These are phyloP conservation scores for Festucalex cinctus DNA, from an alignment of 2,113 vertebrate species.

Conservation along the genomic window DNA sequence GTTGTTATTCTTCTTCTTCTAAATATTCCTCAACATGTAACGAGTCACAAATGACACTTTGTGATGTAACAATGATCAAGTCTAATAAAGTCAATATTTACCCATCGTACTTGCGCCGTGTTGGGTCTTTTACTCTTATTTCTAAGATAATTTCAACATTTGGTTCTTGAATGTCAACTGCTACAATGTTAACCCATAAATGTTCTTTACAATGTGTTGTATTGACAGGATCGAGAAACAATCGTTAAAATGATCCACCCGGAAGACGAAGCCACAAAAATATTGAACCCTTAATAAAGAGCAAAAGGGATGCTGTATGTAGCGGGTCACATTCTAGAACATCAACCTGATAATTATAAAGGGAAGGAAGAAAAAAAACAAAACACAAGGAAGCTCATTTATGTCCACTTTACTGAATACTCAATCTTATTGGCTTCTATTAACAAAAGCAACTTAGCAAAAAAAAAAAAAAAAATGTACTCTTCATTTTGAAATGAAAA, in stretches of 20 bases:
- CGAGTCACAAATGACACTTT: constrained; percentile 67
- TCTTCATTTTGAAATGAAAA: constrained; percentile 27
- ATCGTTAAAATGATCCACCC: not conserved
- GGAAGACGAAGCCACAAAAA: no score
- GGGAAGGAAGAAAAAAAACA: not conserved
- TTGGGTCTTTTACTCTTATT: constrained; percentile 29
- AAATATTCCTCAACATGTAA: constrained; percentile 65
- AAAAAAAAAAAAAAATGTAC: constrained; percentile 24
- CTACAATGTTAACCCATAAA: no score
- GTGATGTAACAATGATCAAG: constrained; percentile 74
- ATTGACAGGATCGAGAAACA: no score
- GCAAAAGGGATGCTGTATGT: not conserved
- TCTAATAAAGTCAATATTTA: constrained; percentile 79
- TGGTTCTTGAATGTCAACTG: not conserved
- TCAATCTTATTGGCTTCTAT: constrained; percentile 42
- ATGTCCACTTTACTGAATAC: constrained; percentile 53
- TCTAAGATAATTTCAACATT: not conserved
- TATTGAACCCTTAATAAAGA: no score
- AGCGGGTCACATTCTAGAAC: not conserved
- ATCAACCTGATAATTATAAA: no score
- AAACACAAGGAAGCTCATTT: constrained; percentile 14
- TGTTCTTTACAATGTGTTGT: no score
- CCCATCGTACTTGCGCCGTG: constrained; percentile 58
- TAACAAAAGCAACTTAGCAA: constrained; percentile 37
- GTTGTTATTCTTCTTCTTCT: constrained; percentile 33